phyloP scores from a whole-genome alignment of 92 coral and sea anemone genomes.

The Actinernus sp. region DNA sequence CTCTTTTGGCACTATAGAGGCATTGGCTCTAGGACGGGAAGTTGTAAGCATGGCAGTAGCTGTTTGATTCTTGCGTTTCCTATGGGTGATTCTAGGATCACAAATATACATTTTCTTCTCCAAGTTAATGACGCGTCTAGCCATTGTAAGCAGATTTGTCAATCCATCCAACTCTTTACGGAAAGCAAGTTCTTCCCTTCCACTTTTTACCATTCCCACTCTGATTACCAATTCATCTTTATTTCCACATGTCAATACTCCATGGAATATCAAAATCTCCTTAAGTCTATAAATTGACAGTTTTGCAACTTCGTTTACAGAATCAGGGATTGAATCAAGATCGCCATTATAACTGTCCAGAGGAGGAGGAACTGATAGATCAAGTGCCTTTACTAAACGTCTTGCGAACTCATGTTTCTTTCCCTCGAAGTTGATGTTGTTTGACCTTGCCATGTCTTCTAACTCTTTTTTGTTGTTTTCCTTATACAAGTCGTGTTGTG shows the following conservation, averaged over 20 bases:
- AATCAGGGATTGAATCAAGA: constrained; percentile 27
- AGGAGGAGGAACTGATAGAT: constrained; percentile 17
- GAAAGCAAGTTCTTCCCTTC: constrained; percentile 29
- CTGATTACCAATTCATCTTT: constrained; percentile 33
- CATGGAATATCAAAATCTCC: constrained; percentile 55
- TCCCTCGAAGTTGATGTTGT: constrained; percentile 33
- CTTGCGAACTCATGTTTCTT: constrained; percentile 53
- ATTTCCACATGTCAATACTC: constrained; percentile 48
- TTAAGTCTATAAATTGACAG: constrained; percentile 25
- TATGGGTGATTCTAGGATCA: no score
- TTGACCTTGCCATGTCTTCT: constrained; percentile 20
- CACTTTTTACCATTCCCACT: constrained; percentile 45
- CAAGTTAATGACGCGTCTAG: constrained; percentile 30
- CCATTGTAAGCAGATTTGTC: constrained; percentile 24
- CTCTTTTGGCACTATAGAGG: not conserved
- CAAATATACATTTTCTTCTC: no score
- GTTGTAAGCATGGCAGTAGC: no score
- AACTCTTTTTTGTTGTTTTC: constrained; percentile 19
- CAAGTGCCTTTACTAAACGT: constrained; percentile 34
- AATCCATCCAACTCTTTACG: constrained; percentile 43
- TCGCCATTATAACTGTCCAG: constrained; percentile 30
- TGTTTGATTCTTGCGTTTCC: no score
- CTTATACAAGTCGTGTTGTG: constrained; percentile 36
- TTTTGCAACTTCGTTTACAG: constrained; percentile 23
- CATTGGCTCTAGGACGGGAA: no score